Percentiles rank a stretch among this genome's conserved stretches.
Evolutionary conservation across 2,113 vertebrate genomes (phyloP).

Genomic region (Solea senegalensis): DNA sequence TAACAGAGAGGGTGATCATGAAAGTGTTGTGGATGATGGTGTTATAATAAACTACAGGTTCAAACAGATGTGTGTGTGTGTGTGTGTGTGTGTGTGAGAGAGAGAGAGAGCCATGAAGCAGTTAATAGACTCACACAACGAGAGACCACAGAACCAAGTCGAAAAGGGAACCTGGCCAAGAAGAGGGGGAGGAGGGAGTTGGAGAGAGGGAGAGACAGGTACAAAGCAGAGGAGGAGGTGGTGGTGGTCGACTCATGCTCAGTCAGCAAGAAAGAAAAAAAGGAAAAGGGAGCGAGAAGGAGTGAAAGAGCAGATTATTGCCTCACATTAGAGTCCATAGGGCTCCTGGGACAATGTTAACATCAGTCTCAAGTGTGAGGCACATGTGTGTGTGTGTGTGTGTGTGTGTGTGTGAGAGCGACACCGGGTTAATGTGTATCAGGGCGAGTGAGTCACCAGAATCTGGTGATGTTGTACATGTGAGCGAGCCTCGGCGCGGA

Average conservation of each 20-base stretch:
- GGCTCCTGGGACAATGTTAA: conserved; percentile 45
- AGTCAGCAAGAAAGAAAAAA: conserved; percentile 35
- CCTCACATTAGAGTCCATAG: conserved; percentile 35
- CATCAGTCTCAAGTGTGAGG: conserved; percentile 49
- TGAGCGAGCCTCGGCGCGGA: conserved; percentile 27
- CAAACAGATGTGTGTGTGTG: conserved; percentile 8
- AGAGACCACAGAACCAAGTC: conserved; percentile 64
- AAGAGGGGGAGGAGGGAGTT: conserved; percentile 62
- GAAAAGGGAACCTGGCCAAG: conserved; percentile 71
- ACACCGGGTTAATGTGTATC: conserved; percentile 58
- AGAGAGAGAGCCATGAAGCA: conserved; percentile 41
- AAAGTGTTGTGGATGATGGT: conserved; percentile 6
- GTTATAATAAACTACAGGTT: conserved; percentile 24
- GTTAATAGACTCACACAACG: conserved; percentile 60
- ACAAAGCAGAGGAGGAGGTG: conserved; percentile 51
- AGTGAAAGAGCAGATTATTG: conserved; percentile 58
- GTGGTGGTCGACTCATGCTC: conserved; percentile 46
- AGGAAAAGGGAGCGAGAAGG: conserved; percentile 30
- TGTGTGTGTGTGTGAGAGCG: conserved; percentile 8
- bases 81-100: neutral
- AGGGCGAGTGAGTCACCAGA: conserved; percentile 53
- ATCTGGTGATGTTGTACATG: conserved; percentile 23
- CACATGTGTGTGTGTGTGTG: conserved; percentile 25
- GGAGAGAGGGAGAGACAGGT: conserved; percentile 69
- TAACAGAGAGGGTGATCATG: neutral